Evolutionary conservation across 2,888 invertebrate species (phyloP).

Genomic region (Diarsia brunnea): DNA sequence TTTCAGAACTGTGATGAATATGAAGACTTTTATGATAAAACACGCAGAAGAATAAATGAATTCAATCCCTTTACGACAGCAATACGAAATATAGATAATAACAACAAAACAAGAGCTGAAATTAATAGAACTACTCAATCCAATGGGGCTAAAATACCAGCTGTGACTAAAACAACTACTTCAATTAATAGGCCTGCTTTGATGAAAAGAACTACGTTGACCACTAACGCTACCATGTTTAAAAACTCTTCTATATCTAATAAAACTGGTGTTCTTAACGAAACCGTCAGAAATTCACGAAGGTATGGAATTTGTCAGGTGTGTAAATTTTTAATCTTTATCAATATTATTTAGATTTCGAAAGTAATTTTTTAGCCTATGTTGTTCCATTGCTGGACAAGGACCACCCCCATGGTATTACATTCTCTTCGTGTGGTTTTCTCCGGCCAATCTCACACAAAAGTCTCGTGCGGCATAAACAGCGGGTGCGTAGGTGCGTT

Average conservation of each 20-base stretch:
- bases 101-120: neutral
- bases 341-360: neutral
- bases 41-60: slow-evolving; percentile 17
- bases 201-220: neutral
- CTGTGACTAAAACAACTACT: neutral
- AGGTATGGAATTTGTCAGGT: slow-evolving; percentile 57
- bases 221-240: neutral
- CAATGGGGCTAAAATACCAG: neutral
- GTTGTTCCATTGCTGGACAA: too few species aligned
- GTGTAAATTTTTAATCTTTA: neutral
- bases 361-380: neutral
- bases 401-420: too few species aligned
- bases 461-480: neutral
- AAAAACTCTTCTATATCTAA: neutral
- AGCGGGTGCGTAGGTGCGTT: neutral
- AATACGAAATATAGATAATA: slow-evolving; percentile 2
- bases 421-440: too few species aligned
- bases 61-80: neutral
- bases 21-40: slow-evolving; percentile 1
- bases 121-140: neutral
- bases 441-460: too few species aligned
- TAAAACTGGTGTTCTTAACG: neutral
- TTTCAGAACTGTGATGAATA: slow-evolving; percentile 34
- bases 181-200: neutral
- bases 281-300: slow-evolving; percentile 7